Base-by-base conservation (phyloP, 2,888 invertebrate genomes). In the Amitus sp. region DNA sequence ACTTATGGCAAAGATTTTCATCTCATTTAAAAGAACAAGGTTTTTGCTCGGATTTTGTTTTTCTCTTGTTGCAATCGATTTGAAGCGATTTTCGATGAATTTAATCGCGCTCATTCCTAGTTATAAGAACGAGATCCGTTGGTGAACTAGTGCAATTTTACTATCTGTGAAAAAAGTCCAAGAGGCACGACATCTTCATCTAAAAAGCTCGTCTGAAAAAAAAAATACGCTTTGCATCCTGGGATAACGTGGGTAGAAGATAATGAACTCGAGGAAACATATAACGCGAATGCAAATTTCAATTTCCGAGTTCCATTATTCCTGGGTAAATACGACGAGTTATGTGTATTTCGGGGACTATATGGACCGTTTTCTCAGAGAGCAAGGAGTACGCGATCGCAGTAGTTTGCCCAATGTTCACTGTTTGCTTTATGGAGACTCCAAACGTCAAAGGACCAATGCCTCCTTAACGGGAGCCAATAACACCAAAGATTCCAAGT, bases 141-240 rank as follows among this genome's bases (percentile, higher is more conserved):
- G 95, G 97, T 28, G 98, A 99, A 83, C 85, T 99, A 62, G 96
- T 98, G 10, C 96, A 98, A 79, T 99, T 98, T 84, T 94, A 94
- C 82, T 94, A 94, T 74, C 87, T 97, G 52, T 99, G 99, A 98
- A 99, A 99, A 84, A 98, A 98, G 83, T 98, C 98, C 19, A 98
- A 98, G 78, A 87, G 98, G 15, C 96, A 98, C 82, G 98, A 98
- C 83, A 91, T 90, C 73, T 91, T 90, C 79, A 95, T 95, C 0
- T 93, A 94, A 78, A 94, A 94, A 83, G 91, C 92, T 7, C 86
- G 95, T 47, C 82, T 95, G 69, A 96, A 96, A 77, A 84, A 94
- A 95, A 80, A 95, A 96, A 79, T 96, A 95, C 79, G 90, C 92
- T 3, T 82, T 96, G 42, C 95, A 96, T 84, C 96, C 96, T 3